These are phyloP conservation scores for Neodon shergylaensis DNA, from an alignment of 2,113 vertebrate genomes.

Conservation along the genomic window DNA sequence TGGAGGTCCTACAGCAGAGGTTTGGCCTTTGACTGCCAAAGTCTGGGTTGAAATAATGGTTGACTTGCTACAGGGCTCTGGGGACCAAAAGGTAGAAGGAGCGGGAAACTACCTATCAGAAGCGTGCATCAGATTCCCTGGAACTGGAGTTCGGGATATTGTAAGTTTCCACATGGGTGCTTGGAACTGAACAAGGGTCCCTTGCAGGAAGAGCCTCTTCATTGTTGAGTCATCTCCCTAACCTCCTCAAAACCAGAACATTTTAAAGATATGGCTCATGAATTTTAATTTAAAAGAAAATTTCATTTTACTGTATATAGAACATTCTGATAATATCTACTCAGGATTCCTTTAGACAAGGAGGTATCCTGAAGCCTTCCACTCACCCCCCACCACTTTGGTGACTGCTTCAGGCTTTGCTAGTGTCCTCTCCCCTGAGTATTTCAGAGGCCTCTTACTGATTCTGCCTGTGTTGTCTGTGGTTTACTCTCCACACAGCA, in stretches of 20 bases:
- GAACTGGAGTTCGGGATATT: background rate
- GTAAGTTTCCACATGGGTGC: background rate
- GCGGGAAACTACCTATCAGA: background rate
- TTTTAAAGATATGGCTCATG: background rate
- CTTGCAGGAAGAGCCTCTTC: background rate
- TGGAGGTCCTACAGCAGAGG: background rate
- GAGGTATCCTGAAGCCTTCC: background rate
- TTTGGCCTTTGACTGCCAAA: background rate
- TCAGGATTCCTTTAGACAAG: background rate
- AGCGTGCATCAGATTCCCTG: too few species aligned
- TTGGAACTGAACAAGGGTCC: background rate
- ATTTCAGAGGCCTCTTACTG: background rate
- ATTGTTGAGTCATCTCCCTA: background rate
- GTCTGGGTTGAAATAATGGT: background rate
- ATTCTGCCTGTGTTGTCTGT: background rate
- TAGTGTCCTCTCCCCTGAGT: background rate
- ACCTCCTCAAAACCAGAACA: background rate
- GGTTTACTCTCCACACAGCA: background rate
- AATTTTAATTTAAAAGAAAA: constrained; percentile 26
- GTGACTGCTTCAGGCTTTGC: background rate
- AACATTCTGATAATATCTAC: background rate
- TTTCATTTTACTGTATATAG: background rate
- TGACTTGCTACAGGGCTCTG: background rate
- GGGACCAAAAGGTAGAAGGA: too few species aligned
- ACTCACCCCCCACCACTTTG: background rate